Percentiles rank a stretch among this genome's conserved stretches.
These are phyloP conservation scores for Phrixothrix hirtus DNA, from an alignment of 2,888 invertebrate genomes.

Conservation along the genomic window DNA sequence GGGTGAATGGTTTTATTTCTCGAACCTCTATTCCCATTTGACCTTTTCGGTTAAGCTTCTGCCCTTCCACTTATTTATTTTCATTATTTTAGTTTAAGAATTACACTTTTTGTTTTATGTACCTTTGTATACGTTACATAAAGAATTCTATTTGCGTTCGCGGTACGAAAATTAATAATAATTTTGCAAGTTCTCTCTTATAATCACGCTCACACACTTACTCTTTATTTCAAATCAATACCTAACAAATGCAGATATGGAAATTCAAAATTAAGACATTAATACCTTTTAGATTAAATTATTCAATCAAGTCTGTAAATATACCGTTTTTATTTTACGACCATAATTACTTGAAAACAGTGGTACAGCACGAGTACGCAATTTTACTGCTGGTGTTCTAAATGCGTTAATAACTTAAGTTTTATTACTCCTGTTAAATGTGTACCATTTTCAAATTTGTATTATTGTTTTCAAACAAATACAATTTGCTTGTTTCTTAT, in stretches of 20 bases:
- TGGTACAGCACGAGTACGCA: slow-evolving; percentile 29
- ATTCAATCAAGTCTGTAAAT: slow-evolving; percentile 32
- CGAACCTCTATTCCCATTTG: slow-evolving; percentile 33
- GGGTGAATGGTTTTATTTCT: slow-evolving; percentile 34
- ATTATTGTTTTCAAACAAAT: slow-evolving; percentile 24
- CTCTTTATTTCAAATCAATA: no score
- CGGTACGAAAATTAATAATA: no score
- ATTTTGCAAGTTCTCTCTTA: no score
- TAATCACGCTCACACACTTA: no score
- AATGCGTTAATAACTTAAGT: slow-evolving; percentile 36
- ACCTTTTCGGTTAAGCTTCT: slow-evolving; percentile 31
- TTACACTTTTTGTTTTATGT: no score
- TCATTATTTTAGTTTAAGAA: slow-evolving; percentile 35
- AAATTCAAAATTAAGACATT: slow-evolving; percentile 20
- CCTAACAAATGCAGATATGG: slow-evolving; percentile 4
- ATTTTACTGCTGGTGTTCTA: slow-evolving; percentile 37
- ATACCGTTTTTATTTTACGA: slow-evolving; percentile 34
- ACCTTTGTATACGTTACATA: no score
- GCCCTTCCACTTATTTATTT: slow-evolving; percentile 35
- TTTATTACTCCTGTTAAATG: slow-evolving; percentile 33
- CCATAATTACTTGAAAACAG: slow-evolving; percentile 34
- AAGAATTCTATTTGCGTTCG: no score
- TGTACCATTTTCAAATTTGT: slow-evolving; percentile 30
- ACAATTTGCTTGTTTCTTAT: background rate
- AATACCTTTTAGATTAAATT: slow-evolving; percentile 25